Evolutionary conservation across 2,888 invertebrate genomes (phyloP).

Genomic region (Acronicta aceris): DNA sequence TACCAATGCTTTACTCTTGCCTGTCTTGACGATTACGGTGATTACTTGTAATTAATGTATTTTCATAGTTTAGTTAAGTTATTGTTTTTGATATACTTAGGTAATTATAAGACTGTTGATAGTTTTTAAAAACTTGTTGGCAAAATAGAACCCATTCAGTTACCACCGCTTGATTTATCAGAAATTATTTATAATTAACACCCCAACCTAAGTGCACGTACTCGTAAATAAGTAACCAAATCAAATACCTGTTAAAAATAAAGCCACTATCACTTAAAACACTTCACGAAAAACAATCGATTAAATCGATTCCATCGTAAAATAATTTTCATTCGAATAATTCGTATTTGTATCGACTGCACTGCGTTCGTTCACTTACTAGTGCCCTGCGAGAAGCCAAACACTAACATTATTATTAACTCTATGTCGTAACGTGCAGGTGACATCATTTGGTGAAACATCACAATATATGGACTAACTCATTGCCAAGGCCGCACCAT

Average conservation of each 20-base stretch:
- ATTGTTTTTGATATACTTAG: no score
- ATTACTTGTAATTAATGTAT: no score
- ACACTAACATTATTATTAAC: conserved; percentile 80
- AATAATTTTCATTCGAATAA: conserved; percentile 47
- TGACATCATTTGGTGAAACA: conserved; percentile 81
- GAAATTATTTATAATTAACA: not conserved
- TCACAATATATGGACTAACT: conserved; percentile 62
- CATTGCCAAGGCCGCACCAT: conserved; percentile 69
- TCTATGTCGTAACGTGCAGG: conserved; percentile 74
- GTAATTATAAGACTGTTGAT: no score
- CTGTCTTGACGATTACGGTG: no score
- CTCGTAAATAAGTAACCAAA: not conserved
- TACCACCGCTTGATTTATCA: not conserved
- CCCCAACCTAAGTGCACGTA: not conserved
- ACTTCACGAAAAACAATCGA: conserved; percentile 52
- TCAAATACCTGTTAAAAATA: conserved; percentile 42
- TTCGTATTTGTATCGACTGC: conserved; percentile 64
- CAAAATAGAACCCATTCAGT: not conserved
- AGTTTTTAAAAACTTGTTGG: no score
- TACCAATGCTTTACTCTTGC: no score
- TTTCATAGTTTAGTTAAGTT: no score
- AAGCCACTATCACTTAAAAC: conserved; percentile 20
- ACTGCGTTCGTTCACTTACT: conserved; percentile 68
- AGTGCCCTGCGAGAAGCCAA: conserved; percentile 79
- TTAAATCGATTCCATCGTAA: conserved; percentile 45